phyloP scores from a whole-genome alignment of 2,888 invertebrate species.

The Papilio gigon region DNA sequence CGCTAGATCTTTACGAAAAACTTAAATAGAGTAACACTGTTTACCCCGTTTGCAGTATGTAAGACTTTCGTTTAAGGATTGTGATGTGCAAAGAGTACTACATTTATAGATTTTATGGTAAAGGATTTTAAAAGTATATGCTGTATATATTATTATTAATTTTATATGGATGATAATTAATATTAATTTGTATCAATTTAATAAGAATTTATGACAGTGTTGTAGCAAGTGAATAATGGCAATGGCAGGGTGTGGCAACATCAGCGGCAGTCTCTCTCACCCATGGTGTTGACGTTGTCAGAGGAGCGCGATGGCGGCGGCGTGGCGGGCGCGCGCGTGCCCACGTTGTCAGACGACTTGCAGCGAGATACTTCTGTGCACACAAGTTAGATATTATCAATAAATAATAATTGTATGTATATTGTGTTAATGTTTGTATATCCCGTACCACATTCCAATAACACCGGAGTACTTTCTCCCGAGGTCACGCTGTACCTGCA shows the following conservation, averaged over 20 bases:
- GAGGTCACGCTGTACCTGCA: conserved; percentile 80
- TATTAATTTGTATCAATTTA: neutral
- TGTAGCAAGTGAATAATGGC: conserved; percentile 10
- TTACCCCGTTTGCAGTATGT: too few species aligned
- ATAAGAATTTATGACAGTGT: conserved; percentile 1
- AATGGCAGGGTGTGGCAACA: neutral
- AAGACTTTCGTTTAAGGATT: too few species aligned
- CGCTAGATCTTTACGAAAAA: too few species aligned
- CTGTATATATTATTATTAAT: neutral
- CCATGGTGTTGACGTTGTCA: conserved; percentile 78
- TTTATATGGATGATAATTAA: neutral
- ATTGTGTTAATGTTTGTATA: neutral
- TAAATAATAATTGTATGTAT: neutral
- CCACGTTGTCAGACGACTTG: conserved; percentile 78
- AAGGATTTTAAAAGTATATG: neutral
- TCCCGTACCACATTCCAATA: conserved; percentile 76
- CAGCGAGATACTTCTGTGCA: conserved; percentile 76
- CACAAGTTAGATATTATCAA: neutral
- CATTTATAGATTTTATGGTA: neutral
- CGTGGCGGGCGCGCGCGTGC: conserved; percentile 62
- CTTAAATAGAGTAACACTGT: too few species aligned
- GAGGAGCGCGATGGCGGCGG: conserved; percentile 78
- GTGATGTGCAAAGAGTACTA: too few species aligned
- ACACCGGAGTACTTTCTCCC: conserved; percentile 79
- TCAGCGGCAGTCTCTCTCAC: conserved; percentile 50